Conservation (phyloP, 2,888 invertebrate species). For the Tetragonisca angustula region DNA sequence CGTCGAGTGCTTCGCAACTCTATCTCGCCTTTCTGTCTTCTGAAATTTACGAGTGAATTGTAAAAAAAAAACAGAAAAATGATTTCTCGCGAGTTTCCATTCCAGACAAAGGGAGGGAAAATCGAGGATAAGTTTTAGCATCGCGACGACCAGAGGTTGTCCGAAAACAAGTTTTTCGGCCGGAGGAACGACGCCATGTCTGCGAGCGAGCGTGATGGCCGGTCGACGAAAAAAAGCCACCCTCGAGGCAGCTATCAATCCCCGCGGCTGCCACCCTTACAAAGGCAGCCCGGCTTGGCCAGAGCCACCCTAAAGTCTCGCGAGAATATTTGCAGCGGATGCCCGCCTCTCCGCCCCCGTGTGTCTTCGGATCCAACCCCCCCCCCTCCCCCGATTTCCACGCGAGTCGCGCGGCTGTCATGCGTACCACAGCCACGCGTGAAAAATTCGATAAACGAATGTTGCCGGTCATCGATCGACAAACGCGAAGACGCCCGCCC, state of each 20-base stretch:
- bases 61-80: neutral
- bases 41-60: too few species aligned
- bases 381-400: slow-evolving; percentile 62
- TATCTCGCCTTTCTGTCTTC: too few species aligned
- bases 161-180: slow-evolving; percentile 22
- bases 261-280: slow-evolving; percentile 68
- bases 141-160: neutral
- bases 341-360: slow-evolving; percentile 44
- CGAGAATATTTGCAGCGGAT: slow-evolving; percentile 79
- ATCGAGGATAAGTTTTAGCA: too few species aligned
- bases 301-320: slow-evolving; percentile 72
- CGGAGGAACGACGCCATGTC: slow-evolving; percentile 78
- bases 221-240: slow-evolving; percentile 80
- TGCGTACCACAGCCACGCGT: slow-evolving; percentile 38
- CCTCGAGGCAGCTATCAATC: slow-evolving; percentile 79
- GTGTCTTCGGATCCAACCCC: slow-evolving; percentile 50
- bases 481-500: neutral
- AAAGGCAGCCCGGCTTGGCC: slow-evolving; percentile 70
- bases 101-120: neutral
- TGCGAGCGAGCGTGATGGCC: slow-evolving; percentile 80
- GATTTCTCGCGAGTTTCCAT: neutral
- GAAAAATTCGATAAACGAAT: slow-evolving; percentile 27
- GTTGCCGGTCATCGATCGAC: slow-evolving; percentile 12
- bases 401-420: slow-evolving; percentile 62
- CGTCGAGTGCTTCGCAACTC: too few species aligned